Base-by-base conservation (phyloP, 2,113 vertebrate genomes). In the Acrocephalus kingi region DNA sequence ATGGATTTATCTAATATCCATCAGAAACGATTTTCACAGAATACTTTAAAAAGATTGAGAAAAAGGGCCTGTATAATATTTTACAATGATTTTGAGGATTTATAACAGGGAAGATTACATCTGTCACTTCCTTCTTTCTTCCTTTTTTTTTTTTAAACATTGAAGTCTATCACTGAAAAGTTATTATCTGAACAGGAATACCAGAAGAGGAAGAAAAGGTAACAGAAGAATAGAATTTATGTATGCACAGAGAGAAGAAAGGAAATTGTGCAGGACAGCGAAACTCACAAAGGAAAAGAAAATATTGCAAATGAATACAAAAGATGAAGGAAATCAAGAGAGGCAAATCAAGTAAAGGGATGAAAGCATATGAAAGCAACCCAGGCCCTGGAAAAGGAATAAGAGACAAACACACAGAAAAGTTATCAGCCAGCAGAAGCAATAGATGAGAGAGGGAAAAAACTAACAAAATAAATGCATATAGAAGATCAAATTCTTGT, bases 291-390 rank as follows among this genome's bases (percentile, higher is more conserved):
- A 75, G 12, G 16, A 55, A 58, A 81, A 69, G 7, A 64, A 94
- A 77, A 76, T 62, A 68, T 5, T 77, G n/a, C 54, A 75, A 95
- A 87, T 9, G 85, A 62, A 54, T 58, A 12, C 43, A 84, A 77
- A 93, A 93, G 23, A 82, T 31, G 24, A 67, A 7, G 51, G 15
- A 96, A 93, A 94, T 87, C 48, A 91, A 91, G 84, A 86, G 35
- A 8, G 11, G 11, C 8, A 92, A 87, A 72, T 37, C 39, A 93
- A 84, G 19, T 45, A 71, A 62, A 69, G 43, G 9, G 28, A 68
- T 72, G 10, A 61, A 89, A 87, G 27, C 27, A 39, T 18, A 49
- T 51, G 83, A 81, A 85, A 78, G 17, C 14, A 91, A 31, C 7
- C 19, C 22, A 86, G 41, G n/a, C 48, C 48, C 12, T 56, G 21